Percentiles rank a stretch among this genome's conserved stretches.
phyloP scores from a whole-genome alignment of 2,797 vertebrate species.

The Onychomys arenicola region DNA sequence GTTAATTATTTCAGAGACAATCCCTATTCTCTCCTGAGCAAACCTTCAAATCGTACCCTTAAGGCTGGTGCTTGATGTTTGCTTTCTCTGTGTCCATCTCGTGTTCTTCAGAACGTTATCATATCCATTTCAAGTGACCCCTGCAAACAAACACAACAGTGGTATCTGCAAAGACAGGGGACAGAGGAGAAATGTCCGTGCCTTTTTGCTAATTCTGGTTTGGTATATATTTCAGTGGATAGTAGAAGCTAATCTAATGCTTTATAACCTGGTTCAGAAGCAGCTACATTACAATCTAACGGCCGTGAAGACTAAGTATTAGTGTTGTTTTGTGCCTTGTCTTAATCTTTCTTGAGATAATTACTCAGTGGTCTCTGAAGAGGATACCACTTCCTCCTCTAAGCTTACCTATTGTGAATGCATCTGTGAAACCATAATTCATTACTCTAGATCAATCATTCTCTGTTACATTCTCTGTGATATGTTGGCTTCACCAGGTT shows the following conservation, averaged over 20 bases:
- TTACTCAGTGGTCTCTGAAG: constrained; percentile 18
- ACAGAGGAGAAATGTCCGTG: background rate
- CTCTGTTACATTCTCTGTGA: background rate
- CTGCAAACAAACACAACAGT: background rate
- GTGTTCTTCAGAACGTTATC: background rate
- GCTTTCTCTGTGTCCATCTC: background rate
- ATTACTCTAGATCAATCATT: background rate
- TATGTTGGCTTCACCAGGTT: background rate
- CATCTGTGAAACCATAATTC: background rate
- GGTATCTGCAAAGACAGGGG: background rate
- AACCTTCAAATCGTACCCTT: background rate
- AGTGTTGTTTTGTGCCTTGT: background rate
- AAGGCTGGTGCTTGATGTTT: background rate
- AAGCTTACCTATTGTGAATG: background rate
- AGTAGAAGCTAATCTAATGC: background rate
- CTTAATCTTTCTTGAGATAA: constrained; percentile 12
- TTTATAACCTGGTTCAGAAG: background rate
- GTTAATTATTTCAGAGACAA: constrained; percentile 42
- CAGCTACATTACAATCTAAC: background rate
- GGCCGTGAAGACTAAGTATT: background rate
- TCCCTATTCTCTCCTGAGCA: background rate
- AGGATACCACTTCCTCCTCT: background rate
- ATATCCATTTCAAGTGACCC: background rate
- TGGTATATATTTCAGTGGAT: background rate
- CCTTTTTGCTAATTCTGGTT: background rate